Percentiles rank a stretch among this genome's conserved stretches.
Evolutionary conservation across 2,113 vertebrate genomes (phyloP).

Genomic region (Oostethus manadensis): DNA sequence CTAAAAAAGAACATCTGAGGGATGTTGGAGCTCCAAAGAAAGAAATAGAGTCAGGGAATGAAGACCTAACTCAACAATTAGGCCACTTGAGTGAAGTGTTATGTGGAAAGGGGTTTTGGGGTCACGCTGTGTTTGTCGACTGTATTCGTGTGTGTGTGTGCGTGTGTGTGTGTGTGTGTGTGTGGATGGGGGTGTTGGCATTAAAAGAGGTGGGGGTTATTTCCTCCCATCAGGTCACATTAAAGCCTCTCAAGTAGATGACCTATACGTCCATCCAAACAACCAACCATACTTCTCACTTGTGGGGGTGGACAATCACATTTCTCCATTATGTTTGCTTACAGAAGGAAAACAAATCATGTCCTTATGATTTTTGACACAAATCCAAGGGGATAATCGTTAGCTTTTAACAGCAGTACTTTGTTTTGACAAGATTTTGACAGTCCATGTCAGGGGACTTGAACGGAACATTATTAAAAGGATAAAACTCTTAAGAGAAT

Average conservation of each 20-base stretch:
- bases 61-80: conserved; percentile 48
- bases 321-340: background rate
- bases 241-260: conserved; percentile 20
- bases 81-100: conserved; percentile 31
- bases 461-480: conserved; percentile 25
- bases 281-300: conserved; percentile 14
- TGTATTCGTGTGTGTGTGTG: conserved; percentile 8
- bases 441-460: conserved; percentile 28
- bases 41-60: conserved; percentile 21
- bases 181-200: conserved; percentile 8
- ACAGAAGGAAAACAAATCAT: too few relatives aligned
- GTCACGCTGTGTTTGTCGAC: conserved; percentile 22
- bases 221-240: conserved; percentile 19
- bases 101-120: conserved; percentile 37
- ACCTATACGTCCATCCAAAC: background rate
- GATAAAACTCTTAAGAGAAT: conserved; percentile 12
- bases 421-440: conserved; percentile 40
- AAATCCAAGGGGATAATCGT: conserved; percentile 47
- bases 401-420: conserved; percentile 22
- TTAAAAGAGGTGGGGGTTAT: conserved; percentile 12
- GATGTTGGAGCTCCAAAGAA: conserved; percentile 8
- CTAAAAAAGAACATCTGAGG: conserved; percentile 2
- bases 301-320: conserved; percentile 8
- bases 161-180: conserved; percentile 11
- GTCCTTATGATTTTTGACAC: conserved; percentile 30